Base-by-base conservation (phyloP, 2,797 vertebrate species). In the Denticeps clupeoides region DNA sequence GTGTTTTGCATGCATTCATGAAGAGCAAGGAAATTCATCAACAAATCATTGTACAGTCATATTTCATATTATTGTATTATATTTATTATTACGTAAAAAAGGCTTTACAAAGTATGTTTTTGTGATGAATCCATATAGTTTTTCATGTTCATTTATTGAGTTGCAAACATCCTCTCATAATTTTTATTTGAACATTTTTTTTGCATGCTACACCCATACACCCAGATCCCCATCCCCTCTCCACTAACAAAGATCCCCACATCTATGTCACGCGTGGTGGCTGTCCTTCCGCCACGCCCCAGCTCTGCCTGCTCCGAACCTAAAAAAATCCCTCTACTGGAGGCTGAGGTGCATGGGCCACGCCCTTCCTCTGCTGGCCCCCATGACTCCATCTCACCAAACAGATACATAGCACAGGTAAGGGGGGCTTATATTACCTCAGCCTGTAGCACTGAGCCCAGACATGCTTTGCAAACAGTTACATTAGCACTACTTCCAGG, bases 241-340 rank as follows among this genome's bases (percentile, higher is more conserved):
- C 74, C 77, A 54, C 67, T 87, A 74, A 86, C 86, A 89, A 91
- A 91, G 88, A 90, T 89, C 78, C 86, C 87, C 78, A 84, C 78
- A 79, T 89, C 78, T 73, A 86, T 81, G 72, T 80, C 57, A 57
- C 70, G 77, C 69, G 59, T 64, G 71, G 73, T 68, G 58, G 69
- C 72, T 68, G 67, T 79, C 67, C 66, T 75, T 54, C 73, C 73
- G 64, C 73, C 80, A 62, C 74, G 81, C 69, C 70, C 74, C 64
- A 82, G 63, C 77, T 80, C 84, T 64, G 73, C 80, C 75, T 81
- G 72, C 70, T 81, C 77, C 69, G 59, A 72, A 59, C 55, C 71
- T 77, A 68, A 80, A 82, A 80, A 54, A 68, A 69, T 59, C 63
- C 45, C 59, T 53, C 69, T 75, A 78, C 74, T 76, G 44, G 67